These are phyloP conservation scores for Drosophila buzzatii DNA, from an alignment of 2,888 invertebrate genomes.

Conservation along the genomic window DNA sequence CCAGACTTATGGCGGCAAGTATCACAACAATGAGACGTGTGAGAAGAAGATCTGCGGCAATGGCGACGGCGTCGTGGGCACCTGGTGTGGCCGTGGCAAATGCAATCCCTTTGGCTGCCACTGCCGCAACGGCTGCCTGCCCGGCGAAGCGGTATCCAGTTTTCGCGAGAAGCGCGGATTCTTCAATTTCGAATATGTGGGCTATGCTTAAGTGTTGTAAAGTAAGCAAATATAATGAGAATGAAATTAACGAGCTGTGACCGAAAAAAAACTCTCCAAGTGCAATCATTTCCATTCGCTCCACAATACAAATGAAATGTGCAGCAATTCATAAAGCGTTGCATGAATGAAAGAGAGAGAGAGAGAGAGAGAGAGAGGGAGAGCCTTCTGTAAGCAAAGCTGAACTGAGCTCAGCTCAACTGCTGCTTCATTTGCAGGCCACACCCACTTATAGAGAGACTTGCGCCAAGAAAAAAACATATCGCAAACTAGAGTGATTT, in stretches of 20 bases:
- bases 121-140: conserved; percentile 44
- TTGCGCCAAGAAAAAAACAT: conserved; percentile 36
- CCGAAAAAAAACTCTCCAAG: background rate
- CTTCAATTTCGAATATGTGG: conserved; percentile 46
- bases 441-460: conserved; percentile 9
- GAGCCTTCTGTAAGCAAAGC: conserved; percentile 26
- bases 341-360: conserved; percentile 21
- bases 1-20: conserved; percentile 47
- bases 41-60: conserved; percentile 45
- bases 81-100: conserved; percentile 44
- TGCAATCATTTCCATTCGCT: conserved; percentile 38
- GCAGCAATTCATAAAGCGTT: conserved; percentile 59
- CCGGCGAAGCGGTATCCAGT: conserved; percentile 20
- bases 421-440: conserved; percentile 36
- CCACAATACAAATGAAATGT: conserved; percentile 54
- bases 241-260: conserved; percentile 29
- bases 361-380: background rate
- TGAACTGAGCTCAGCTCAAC: conserved; percentile 10
- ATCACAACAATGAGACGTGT: conserved; percentile 33
- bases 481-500: conserved; percentile 26
- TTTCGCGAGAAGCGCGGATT: conserved; percentile 42
- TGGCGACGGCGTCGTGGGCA: conserved; percentile 32
- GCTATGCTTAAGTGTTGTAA: conserved; percentile 5
- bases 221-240: conserved; percentile 16
- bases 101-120: conserved; percentile 49